Evolutionary conservation across 2,113 vertebrate species (phyloP).

Genomic region (Xiphias gladius): DNA sequence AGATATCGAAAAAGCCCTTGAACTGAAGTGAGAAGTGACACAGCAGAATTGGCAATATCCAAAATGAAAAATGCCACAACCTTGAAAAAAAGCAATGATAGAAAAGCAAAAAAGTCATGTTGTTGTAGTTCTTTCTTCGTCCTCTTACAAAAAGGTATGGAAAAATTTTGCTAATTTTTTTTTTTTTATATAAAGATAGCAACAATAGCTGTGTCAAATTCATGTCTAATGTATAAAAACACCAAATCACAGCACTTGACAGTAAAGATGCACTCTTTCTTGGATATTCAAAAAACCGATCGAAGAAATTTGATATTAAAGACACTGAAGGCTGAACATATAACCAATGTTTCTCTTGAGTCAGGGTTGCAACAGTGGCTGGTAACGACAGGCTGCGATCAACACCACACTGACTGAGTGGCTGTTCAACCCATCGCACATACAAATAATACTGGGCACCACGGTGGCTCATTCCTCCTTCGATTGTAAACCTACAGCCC

Average conservation of each 20-base stretch:
- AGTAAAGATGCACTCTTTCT: constrained; percentile 73
- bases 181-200: constrained; percentile 61
- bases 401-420: constrained; percentile 39
- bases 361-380: constrained; percentile 49
- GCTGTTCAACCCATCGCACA: constrained; percentile 49
- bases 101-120: constrained; percentile 60
- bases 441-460: constrained; percentile 77
- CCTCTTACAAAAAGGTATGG: constrained; percentile 75
- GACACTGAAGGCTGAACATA: constrained; percentile 81
- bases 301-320: constrained; percentile 72
- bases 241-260: constrained; percentile 83
- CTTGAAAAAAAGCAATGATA: constrained; percentile 60
- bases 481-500: constrained; percentile 64
- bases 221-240: constrained; percentile 77
- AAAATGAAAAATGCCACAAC: constrained; percentile 71
- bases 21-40: constrained; percentile 75
- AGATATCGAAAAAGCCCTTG: constrained; percentile 80
- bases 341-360: constrained; percentile 62
- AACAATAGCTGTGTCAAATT: constrained; percentile 72
- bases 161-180: constrained; percentile 44
- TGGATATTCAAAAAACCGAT: constrained; percentile 46
- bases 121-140: constrained; percentile 52
- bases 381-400: constrained; percentile 57
- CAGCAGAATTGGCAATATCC: constrained; percentile 73
- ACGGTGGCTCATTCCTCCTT: constrained; percentile 72